Conservation (phyloP, 2,797 vertebrate genomes). For the Acanthiza pusilla region DNA sequence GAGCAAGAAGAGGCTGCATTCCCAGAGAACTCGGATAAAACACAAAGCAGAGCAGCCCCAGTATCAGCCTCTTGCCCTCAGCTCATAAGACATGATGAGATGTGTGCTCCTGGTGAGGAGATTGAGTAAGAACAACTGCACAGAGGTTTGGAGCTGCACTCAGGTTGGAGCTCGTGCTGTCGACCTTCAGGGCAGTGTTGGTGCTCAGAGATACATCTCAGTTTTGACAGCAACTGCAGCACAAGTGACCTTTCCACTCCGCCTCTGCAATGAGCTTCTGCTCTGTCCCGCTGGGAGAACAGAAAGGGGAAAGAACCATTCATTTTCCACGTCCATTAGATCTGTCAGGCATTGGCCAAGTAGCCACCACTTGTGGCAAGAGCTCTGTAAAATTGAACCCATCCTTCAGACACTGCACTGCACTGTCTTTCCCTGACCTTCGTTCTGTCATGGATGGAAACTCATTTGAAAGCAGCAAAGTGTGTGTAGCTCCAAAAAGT, state of each 20-base stretch:
- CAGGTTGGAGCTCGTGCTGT: not conserved
- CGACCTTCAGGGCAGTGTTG: not conserved
- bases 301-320: not conserved
- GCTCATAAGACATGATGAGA: not conserved
- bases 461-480: not conserved
- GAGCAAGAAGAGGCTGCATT: not conserved
- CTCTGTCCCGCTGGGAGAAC: not conserved
- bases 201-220: not conserved
- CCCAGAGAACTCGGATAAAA: conserved; percentile 4
- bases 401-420: not conserved
- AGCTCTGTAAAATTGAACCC: not conserved
- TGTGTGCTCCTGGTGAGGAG: not conserved
- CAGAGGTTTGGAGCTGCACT: not conserved
- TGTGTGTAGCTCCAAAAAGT: not conserved
- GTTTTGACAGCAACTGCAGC: not conserved
- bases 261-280: not conserved
- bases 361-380: not conserved
- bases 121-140: not conserved
- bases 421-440: not conserved
- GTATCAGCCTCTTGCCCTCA: not conserved
- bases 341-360: not conserved
- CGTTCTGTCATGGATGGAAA: not conserved
- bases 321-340: not conserved
- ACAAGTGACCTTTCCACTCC: not conserved
- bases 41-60: not conserved